These are phyloP conservation scores for Galerucella nymphaeae DNA, from an alignment of 2,888 invertebrate genomes.

Conservation along the genomic window DNA sequence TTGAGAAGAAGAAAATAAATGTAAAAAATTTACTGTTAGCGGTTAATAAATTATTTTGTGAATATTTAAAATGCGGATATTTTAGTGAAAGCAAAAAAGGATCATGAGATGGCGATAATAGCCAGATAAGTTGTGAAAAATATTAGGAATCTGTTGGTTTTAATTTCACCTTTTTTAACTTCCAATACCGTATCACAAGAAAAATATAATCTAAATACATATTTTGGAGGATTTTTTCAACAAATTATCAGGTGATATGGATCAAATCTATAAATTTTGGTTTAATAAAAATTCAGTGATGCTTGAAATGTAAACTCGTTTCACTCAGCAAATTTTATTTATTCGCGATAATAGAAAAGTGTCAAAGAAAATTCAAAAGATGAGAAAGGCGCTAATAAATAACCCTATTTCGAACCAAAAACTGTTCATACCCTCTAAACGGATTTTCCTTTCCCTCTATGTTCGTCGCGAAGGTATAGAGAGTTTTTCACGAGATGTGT, in stretches of 20 bases:
- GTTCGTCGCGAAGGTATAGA: conserved; percentile 1
- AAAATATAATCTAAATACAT: too few relatives aligned
- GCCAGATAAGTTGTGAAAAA: too few relatives aligned
- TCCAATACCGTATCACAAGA: too few relatives aligned
- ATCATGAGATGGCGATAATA: too few relatives aligned
- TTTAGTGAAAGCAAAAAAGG: background rate
- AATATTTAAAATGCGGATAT: background rate
- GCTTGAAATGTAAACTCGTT: too few relatives aligned
- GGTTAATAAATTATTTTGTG: conserved; percentile 23
- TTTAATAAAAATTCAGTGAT: too few relatives aligned
- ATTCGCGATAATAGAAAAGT: conserved; percentile 31
- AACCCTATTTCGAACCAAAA: conserved; percentile 33
- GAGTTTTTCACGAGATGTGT: conserved; percentile 2
- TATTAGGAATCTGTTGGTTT: too few relatives aligned
- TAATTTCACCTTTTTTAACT: too few relatives aligned
- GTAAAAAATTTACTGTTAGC: conserved; percentile 11
- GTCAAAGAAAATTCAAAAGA: conserved; percentile 34
- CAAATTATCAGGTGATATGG: too few relatives aligned
- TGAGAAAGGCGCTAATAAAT: conserved; percentile 30
- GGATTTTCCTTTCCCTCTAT: conserved; percentile 17
- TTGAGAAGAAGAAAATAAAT: conserved; percentile 17
- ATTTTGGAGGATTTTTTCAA: too few relatives aligned
- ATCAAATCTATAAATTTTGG: too few relatives aligned
- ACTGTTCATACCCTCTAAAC: conserved; percentile 28
- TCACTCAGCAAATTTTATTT: conserved; percentile 27